A percentile compares a stretch with the other conserved stretches of the same genome.
Conservation (phyloP, 2,797 vertebrate genomes). For the Acrocephalus scirpaceus region DNA sequence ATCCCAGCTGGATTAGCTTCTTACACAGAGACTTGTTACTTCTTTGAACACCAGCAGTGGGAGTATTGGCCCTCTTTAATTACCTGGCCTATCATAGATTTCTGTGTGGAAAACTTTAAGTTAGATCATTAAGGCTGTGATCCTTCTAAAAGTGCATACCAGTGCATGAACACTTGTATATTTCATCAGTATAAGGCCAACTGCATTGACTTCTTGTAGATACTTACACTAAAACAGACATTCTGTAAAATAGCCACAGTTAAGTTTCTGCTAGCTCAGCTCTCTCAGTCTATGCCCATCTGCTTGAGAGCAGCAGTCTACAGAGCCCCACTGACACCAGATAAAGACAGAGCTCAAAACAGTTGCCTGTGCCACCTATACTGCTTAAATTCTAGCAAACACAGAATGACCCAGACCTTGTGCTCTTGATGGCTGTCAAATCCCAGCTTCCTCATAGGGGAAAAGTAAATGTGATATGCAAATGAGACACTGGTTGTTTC, state of each 20-base stretch:
- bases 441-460: neutral
- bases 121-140: neutral
- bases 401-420: neutral
- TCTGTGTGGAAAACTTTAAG: rapidly evolving
- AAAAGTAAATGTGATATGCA: neutral
- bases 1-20: neutral
- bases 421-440: neutral
- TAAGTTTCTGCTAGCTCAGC: neutral
- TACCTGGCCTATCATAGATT: neutral
- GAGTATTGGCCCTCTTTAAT: neutral
- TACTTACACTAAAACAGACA: neutral
- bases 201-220: neutral
- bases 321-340: neutral
- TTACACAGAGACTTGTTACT: neutral
- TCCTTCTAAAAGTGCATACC: neutral
- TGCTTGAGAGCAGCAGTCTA: neutral
- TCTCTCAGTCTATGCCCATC: neutral
- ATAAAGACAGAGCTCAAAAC: neutral
- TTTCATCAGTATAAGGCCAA: neutral
- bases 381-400: neutral
- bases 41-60: neutral
- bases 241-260: neutral
- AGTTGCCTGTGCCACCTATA: neutral
- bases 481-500: neutral
- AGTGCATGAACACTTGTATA: neutral